Evolutionary conservation across 2,888 invertebrate species (phyloP).

Genomic region (Troglohyphantes excavatus): DNA sequence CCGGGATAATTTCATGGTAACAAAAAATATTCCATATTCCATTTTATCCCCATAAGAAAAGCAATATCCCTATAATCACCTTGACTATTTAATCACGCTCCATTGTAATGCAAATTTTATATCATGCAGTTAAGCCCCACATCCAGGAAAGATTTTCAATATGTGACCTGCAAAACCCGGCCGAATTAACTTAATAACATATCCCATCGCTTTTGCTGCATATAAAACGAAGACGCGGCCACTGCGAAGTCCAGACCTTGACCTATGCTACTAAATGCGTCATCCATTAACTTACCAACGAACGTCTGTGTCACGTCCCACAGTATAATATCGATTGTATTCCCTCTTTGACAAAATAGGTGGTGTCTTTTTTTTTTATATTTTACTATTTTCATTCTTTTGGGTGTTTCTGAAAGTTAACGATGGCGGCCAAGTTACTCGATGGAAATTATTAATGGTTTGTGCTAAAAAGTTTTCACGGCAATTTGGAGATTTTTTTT

Average conservation of each 20-base stretch:
- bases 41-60: too few relatives aligned
- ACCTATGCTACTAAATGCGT: constrained; percentile 56
- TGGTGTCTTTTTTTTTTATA: constrained; percentile 12
- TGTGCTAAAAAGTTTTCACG: background rate
- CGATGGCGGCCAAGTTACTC: background rate
- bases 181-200: background rate
- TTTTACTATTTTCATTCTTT: too few relatives aligned
- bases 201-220: background rate
- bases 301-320: constrained; percentile 10
- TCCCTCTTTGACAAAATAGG: constrained; percentile 32
- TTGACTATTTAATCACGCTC: too few relatives aligned
- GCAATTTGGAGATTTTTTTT: background rate
- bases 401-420: constrained; percentile 10
- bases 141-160: too few relatives aligned
- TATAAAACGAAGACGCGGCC: background rate
- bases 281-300: constrained; percentile 28
- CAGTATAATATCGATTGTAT: constrained; percentile 62
- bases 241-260: constrained; percentile 37
- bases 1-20: too few relatives aligned
- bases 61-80: too few relatives aligned
- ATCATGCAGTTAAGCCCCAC: too few relatives aligned
- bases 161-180: too few relatives aligned
- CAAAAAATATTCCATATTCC: too few relatives aligned
- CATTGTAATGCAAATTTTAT: too few relatives aligned
- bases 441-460: constrained; percentile 3